Evolutionary conservation across 2,888 invertebrate genomes (phyloP), one percentile per base, ranked within the genome.

Genomic region (Scotopteryx bipunctaria): DNA sequence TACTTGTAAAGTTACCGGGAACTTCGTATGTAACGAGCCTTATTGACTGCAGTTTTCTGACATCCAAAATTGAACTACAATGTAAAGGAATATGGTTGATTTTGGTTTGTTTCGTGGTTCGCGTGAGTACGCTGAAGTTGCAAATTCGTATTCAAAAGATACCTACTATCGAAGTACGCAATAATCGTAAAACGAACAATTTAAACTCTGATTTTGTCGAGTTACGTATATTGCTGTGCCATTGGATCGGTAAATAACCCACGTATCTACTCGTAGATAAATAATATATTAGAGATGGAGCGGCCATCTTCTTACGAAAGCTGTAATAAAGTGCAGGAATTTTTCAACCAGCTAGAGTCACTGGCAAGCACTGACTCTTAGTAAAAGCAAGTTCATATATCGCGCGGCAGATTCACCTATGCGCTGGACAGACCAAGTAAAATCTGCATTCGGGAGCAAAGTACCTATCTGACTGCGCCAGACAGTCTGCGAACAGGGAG

Each of bases 161-260:
- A 86, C 79, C 78, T 81, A 83, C 77, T 71, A 81, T 79, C 74
- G 68, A 76, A 84, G 80, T 82, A 83, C 74, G 69, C 75, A 69
- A 86, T 86, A 81, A 85, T 78, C 83, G 76, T 87, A 87, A 89
- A 87, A 75, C 74, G 72, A 76, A 80, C 81, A 74, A 85, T 86
- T 86, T 84, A 79, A 82, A 84, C 73, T 86, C 76, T 59, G 76
- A 78, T 84, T 85, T 80, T 79, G 80, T 80, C 73, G 74, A 80
- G 77, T 81, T 81, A 78, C 71, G 70, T 76, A 72, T 76, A 76
- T 76, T 73, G 67, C 61, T 67, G 61, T 67, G 64, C 66, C 66
- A 74, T 71, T 70, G 70, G 57, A 66, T 66, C 67, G 60, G 71
- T 66, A 71, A 73, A 71, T 74, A 75, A 66, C 60, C 51, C 37